A percentile compares a stretch with the other conserved stretches of the same genome.
Evolutionary conservation across 2,888 invertebrate species (phyloP).

Genomic region (Mimumesa dahlbomi): DNA sequence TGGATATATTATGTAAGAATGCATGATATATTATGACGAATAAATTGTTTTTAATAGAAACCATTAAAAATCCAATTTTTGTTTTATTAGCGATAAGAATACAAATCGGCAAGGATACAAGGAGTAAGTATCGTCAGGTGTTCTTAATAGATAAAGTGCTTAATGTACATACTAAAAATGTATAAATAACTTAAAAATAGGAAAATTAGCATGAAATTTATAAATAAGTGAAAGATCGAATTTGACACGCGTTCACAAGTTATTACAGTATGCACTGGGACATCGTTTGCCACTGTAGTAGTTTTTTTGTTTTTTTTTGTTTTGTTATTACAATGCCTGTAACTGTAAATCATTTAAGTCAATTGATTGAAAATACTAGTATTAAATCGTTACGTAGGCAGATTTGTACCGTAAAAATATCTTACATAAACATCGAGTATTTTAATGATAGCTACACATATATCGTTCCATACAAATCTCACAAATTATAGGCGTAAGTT

Average conservation of each 20-base stretch:
- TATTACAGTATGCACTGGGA: constrained; percentile 25
- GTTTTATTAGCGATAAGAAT: constrained; percentile 28
- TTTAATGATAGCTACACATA: constrained; percentile 14
- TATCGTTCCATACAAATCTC: constrained; percentile 36
- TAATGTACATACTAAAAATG: constrained; percentile 22
- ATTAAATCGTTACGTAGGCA: constrained; percentile 10
- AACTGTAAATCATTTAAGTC: constrained; percentile 2
- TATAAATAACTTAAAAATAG: constrained; percentile 37
- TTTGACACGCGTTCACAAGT: constrained; percentile 11
- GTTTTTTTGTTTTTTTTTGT: too few species aligned
- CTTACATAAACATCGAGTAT: constrained; percentile 17
- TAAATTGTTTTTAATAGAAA: constrained; percentile 78
- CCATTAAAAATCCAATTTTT: constrained; percentile 6
- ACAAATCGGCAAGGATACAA: background rate
- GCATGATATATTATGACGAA: constrained; percentile 77
- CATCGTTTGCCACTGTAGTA: too few species aligned
- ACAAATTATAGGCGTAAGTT: constrained; percentile 4
- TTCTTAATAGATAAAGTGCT: background rate
- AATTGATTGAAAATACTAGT: constrained; percentile 15
- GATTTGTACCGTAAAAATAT: constrained; percentile 36
- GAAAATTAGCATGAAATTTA: constrained; percentile 9
- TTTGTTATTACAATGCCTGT: background rate
- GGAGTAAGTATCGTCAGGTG: background rate
- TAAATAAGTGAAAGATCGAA: constrained; percentile 27
- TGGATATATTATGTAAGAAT: constrained; percentile 75